Evolutionary conservation across 2,113 vertebrate genomes (phyloP), one percentile per base, ranked within the genome.

Genomic region (Phalacrocorax brasilianus): DNA sequence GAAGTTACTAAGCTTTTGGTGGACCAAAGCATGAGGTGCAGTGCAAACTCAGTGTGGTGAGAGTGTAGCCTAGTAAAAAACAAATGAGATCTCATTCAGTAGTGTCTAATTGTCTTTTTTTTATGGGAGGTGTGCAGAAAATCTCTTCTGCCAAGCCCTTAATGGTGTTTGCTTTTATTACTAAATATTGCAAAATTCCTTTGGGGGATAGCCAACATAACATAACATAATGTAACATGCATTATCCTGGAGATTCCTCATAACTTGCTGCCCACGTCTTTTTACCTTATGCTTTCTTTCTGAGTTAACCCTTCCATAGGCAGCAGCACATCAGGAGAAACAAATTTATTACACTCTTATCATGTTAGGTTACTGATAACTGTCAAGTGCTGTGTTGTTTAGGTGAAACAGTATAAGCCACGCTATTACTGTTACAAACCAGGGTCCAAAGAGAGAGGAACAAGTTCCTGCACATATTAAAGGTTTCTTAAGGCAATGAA

Each of bases 91-190:
- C 24, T 91, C 42, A 76, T 77, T 93, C 68, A 45, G 38, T 91
- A 93, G 47, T 80, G 32, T 73, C 72, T 92, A 88, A 90, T 50
- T 76, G 62, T 42, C 85, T 85, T 76, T 89, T 89, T 90, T 89
- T 90, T 88, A 85, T 73, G 63, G 85, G 74, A 66, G 21, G 16
- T 85, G 58, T 85, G 62, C n/a, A 89, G 73, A 85, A 96, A 91
- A 93, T 71, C 59, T 79, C 14, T 88, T 91, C 84, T 95, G 52
- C 65, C 62, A 89, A 91, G 52, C 5, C 26, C 21, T 88, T 93
- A 88, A 83, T 92, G 23, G 14, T 52, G 13, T 88, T 94, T 90
- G 50, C 32, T 66, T 30, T 87, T 78, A 74, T 50, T 77, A 42
- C 53, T 73, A 91, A 94, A 88, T 82, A 83, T 71, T 88, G 42